Evolutionary conservation across 2,113 vertebrate species (phyloP).

Genomic region (Antechinus stuartii): DNA sequence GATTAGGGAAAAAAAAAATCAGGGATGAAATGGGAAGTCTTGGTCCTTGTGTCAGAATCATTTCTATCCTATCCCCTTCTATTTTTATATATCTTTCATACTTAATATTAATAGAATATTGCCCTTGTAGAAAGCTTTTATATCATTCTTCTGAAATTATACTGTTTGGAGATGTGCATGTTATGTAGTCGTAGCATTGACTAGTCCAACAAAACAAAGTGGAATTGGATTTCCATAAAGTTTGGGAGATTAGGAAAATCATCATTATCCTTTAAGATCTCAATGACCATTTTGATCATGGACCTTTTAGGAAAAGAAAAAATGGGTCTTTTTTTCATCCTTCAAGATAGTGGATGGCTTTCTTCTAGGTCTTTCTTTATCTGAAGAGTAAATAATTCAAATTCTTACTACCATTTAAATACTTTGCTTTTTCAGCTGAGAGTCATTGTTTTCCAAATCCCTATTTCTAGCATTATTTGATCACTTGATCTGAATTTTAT

Average conservation of each 20-base stretch:
- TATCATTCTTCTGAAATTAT: not conserved
- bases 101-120: not conserved
- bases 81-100: not conserved
- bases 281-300: not conserved
- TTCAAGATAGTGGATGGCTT: not conserved
- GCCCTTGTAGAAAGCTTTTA: not conserved
- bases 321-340: not conserved
- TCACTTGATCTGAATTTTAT: not conserved
- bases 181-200: not conserved
- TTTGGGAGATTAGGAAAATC: not conserved
- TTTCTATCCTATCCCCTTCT: not conserved
- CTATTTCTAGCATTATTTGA: not conserved
- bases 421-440: conserved; percentile 5
- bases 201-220: not conserved
- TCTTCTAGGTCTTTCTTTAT: not conserved
- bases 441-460: conserved; percentile 13
- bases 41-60: not conserved
- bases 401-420: not conserved
- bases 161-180: not conserved
- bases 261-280: not conserved
- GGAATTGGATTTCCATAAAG: not conserved
- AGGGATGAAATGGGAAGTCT: not conserved
- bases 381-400: not conserved
- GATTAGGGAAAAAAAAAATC: not conserved
- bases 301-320: not conserved